phyloP scores from a whole-genome alignment of 2,113 vertebrate genomes.

The Urocolius indicus region DNA sequence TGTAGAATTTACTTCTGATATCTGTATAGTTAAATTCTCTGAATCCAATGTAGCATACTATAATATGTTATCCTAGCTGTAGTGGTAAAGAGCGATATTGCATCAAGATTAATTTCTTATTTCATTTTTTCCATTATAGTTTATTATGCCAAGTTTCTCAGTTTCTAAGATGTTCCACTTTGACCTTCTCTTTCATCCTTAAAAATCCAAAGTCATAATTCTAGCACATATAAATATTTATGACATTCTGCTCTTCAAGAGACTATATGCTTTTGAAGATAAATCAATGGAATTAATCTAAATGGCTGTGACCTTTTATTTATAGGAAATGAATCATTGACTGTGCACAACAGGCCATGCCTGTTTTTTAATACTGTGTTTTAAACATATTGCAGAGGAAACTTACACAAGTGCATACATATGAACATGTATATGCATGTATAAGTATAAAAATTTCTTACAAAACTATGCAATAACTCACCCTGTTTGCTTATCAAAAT shows the following conservation, averaged over 20 bases:
- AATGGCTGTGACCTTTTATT: neutral
- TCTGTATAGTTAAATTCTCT: neutral
- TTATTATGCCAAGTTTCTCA: neutral
- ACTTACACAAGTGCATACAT: neutral
- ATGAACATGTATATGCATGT: neutral
- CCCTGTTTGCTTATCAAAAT: neutral
- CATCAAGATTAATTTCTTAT: neutral
- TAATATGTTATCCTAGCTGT: neutral
- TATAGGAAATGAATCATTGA: neutral
- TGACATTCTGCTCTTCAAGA: neutral
- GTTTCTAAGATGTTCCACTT: neutral
- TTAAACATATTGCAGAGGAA: neutral
- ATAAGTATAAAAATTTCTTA: neutral
- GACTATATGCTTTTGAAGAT: neutral
- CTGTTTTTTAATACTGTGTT: neutral
- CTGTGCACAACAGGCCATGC: neutral
- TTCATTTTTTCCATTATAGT: neutral
- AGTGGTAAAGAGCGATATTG: neutral
- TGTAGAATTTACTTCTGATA: neutral
- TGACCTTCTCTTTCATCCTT: neutral
- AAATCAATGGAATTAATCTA: constrained; percentile 1
- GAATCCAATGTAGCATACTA: neutral
- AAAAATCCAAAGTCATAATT: neutral
- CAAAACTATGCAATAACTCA: neutral
- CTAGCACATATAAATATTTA: neutral